Percentiles rank a stretch among this genome's conserved stretches.
These are phyloP conservation scores for Heliconius hortense DNA, from an alignment of 2,888 invertebrate species.

Conservation along the genomic window DNA sequence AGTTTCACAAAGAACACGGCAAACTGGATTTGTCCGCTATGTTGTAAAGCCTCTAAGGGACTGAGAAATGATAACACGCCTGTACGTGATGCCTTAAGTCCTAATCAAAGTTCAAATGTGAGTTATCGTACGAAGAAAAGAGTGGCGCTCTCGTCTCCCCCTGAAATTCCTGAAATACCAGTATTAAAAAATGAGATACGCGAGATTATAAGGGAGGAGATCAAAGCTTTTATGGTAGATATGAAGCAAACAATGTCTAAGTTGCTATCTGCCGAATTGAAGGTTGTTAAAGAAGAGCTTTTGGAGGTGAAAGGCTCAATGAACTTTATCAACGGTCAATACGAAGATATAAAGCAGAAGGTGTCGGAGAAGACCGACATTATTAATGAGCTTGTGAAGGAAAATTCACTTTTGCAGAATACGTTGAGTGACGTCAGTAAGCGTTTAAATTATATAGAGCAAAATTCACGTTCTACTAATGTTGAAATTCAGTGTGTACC, in stretches of 20 bases:
- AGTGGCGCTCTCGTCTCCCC: no score
- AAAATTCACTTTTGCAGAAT: not conserved
- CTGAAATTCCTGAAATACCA: no score
- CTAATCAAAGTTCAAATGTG: no score
- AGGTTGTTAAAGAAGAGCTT: not conserved
- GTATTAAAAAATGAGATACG: no score
- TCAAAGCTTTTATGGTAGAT: not conserved
- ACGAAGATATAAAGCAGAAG: not conserved
- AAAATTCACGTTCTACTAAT: not conserved
- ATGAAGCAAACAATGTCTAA: not conserved
- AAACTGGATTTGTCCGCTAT: no score
- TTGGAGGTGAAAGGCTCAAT: not conserved
- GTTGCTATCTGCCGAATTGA: not conserved
- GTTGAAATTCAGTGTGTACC: not conserved
- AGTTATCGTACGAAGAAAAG: no score
- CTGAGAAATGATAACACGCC: no score
- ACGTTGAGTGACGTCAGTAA: not conserved
- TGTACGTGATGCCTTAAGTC: no score
- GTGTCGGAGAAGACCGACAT: not conserved
- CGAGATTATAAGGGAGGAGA: no score
- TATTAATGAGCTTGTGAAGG: not conserved
- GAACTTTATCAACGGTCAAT: not conserved
- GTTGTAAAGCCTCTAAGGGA: no score
- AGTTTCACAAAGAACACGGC: no score
- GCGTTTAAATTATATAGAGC: not conserved